A percentile compares a stretch with the other conserved stretches of the same genome.
Evolutionary conservation across 2,113 vertebrate species (phyloP).

Genomic region (Arizona elegans): DNA sequence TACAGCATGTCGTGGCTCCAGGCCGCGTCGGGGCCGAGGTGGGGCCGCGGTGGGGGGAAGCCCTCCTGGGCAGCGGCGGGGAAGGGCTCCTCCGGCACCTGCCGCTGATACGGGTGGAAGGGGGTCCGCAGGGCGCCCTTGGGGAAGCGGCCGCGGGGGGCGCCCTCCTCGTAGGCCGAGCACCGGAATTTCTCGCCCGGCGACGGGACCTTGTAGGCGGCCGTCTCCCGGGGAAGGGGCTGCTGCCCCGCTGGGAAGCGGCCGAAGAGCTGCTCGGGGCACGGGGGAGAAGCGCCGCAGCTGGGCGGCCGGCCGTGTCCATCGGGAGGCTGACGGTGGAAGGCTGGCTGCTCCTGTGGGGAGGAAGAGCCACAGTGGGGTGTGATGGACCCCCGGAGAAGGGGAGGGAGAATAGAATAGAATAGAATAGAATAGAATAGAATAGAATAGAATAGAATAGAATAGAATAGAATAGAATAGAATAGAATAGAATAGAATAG

Average conservation of each 20-base stretch:
- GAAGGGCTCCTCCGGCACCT: conserved; percentile 78
- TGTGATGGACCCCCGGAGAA: background rate
- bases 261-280: conserved; percentile 60
- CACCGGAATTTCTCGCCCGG: conserved; percentile 68
- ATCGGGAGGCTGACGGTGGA: conserved; percentile 65
- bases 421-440: too few relatives aligned
- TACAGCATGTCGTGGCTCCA: conserved; percentile 72
- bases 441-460: too few relatives aligned
- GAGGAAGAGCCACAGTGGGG: background rate
- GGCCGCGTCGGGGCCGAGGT: conserved; percentile 59
- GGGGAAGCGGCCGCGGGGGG: conserved; percentile 60
- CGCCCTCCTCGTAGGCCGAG: conserved; percentile 74
- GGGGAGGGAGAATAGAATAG: too few relatives aligned
- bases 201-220: conserved; percentile 61
- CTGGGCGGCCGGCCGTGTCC: conserved; percentile 64
- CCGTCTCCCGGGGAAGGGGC: conserved; percentile 40
- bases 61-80: conserved; percentile 63
- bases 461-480: too few relatives aligned
- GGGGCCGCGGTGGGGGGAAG: conserved; percentile 51
- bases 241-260: conserved; percentile 56
- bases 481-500: too few relatives aligned
- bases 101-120: conserved; percentile 85
- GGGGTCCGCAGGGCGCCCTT: conserved; percentile 61
- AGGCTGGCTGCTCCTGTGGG: conserved; percentile 66
- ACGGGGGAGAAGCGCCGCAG: conserved; percentile 68